A percentile compares a stretch with the other conserved stretches of the same genome.
Evolutionary conservation across 2,797 vertebrate species (phyloP).

Genomic region (Austrolebias charrua): DNA sequence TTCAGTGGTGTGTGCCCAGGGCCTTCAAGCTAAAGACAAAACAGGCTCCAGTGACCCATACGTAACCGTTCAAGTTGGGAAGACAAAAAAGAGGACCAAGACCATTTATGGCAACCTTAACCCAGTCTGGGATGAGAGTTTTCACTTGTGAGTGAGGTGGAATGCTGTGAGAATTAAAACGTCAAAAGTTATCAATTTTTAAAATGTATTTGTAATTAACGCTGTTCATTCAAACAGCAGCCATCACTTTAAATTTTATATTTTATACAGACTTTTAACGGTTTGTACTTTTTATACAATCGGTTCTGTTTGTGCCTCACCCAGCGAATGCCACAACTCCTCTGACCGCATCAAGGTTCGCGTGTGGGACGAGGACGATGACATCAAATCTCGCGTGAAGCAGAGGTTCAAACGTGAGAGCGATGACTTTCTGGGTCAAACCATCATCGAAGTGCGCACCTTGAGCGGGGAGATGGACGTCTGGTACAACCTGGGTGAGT

Average conservation of each 20-base stretch:
- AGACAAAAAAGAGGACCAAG: slow-evolving; percentile 98
- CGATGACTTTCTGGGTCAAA: slow-evolving; percentile 95
- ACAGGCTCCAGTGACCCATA: slow-evolving; percentile 97
- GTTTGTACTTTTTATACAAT: not conserved
- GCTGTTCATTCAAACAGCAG: not conserved
- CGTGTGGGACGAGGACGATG: slow-evolving; percentile 96
- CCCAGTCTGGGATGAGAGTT: slow-evolving; percentile 96
- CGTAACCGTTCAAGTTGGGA: slow-evolving; percentile 96
- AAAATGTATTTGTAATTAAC: no score
- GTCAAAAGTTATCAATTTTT: not conserved
- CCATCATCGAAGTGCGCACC: slow-evolving; percentile 96
- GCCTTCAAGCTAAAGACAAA: slow-evolving; percentile 97
- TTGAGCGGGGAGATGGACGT: slow-evolving; percentile 98
- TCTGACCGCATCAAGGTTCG: slow-evolving; percentile 97
- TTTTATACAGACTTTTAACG: not conserved
- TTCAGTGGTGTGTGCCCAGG: slow-evolving; percentile 93
- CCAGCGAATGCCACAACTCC: slow-evolving; percentile 97
- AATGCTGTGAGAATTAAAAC: not conserved
- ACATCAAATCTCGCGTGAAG: slow-evolving; percentile 96
- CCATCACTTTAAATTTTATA: not conserved
- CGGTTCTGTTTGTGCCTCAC: slow-evolving; percentile 21
- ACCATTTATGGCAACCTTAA: slow-evolving; percentile 98
- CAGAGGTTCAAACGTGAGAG: slow-evolving; percentile 96
- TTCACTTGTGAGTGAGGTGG: slow-evolving; percentile 89
- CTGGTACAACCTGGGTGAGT: slow-evolving; percentile 96